These are phyloP conservation scores for Leptopterna dolabrata DNA, from an alignment of 2,888 invertebrate genomes.

Conservation along the genomic window DNA sequence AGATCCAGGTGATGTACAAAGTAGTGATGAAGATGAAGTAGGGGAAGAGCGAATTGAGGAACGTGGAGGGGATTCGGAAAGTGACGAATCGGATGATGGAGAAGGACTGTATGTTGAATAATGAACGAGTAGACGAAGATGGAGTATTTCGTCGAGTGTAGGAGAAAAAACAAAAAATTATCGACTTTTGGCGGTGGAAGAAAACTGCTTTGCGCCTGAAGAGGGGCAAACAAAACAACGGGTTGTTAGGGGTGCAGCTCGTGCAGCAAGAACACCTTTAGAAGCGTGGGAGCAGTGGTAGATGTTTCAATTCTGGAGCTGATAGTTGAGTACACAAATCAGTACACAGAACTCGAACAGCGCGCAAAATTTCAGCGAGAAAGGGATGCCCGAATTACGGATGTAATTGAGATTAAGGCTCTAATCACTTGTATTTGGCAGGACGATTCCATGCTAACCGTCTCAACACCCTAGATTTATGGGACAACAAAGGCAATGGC, in stretches of 20 bases:
- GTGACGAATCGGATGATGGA: background rate
- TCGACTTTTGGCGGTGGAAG: background rate
- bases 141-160: too few relatives aligned
- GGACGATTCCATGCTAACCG: background rate
- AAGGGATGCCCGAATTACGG: background rate
- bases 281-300: background rate
- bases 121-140: background rate
- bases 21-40: background rate
- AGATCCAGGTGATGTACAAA: background rate
- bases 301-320: background rate
- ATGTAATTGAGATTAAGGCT: constrained; percentile 6
- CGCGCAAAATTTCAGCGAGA: background rate
- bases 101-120: background rate
- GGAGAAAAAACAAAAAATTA: too few relatives aligned
- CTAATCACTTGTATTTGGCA: background rate
- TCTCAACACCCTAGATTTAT: constrained; percentile 7
- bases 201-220: background rate
- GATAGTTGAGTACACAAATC: background rate
- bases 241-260: constrained; percentile 32
- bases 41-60: background rate
- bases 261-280: too few relatives aligned
- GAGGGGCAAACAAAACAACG: too few relatives aligned
- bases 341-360: background rate
- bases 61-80: constrained; percentile 3
- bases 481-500: background rate